These are phyloP conservation scores for Thereva unica DNA, from an alignment of 2,888 invertebrate genomes.

Conservation along the genomic window DNA sequence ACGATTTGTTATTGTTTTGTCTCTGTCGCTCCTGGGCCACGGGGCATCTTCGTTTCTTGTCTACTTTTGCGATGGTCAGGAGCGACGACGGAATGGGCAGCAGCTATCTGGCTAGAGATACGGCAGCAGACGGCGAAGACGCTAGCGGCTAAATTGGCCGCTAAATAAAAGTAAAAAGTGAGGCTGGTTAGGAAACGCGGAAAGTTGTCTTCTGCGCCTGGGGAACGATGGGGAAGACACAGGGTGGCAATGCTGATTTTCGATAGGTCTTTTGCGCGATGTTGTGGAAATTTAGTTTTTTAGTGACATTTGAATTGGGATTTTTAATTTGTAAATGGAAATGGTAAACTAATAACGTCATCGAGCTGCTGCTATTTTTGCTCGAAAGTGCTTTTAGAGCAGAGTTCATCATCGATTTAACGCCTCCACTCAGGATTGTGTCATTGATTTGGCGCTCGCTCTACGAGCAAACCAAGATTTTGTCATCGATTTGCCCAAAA, in stretches of 20 bases:
- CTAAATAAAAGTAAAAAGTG: conserved; percentile 2
- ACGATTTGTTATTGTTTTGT: conserved; percentile 33
- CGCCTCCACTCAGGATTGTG: too few species aligned
- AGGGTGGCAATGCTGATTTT: neutral
- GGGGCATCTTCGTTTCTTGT: conserved; percentile 1
- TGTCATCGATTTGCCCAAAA: too few species aligned
- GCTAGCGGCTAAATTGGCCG: conserved; percentile 14
- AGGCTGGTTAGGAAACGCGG: neutral
- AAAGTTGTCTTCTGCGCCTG: neutral
- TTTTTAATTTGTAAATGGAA: too few species aligned
- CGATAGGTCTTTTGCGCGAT: too few species aligned
- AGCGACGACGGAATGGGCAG: neutral
- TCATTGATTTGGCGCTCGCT: too few species aligned
- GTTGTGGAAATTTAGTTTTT: too few species aligned
- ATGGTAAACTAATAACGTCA: too few species aligned
- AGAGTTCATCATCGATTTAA: too few species aligned
- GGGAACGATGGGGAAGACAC: neutral
- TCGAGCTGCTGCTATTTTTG: too few species aligned
- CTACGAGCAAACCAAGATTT: too few species aligned
- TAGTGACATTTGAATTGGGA: too few species aligned
- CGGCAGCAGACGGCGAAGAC: neutral
- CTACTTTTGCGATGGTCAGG: conserved; percentile 11
- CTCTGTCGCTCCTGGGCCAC: conserved; percentile 11
- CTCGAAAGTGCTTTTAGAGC: too few species aligned
- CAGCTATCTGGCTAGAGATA: neutral